Evolutionary conservation across 53 echinoderm and acorn worm genomes (phyloP).

Genomic region (Henricia sp.): DNA sequence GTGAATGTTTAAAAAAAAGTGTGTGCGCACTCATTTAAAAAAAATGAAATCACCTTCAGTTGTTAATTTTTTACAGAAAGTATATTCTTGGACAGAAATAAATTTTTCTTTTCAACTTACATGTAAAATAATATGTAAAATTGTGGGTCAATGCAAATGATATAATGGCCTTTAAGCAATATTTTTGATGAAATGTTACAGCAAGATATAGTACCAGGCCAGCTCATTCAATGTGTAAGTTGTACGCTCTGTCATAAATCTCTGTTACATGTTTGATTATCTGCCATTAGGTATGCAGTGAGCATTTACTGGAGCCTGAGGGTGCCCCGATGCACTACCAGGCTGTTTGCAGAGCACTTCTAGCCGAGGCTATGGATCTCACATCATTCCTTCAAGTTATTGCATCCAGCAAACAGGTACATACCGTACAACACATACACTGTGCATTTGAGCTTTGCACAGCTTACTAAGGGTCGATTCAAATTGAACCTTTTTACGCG

Average conservation of each 20-base stretch:
- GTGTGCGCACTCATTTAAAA: too few relatives aligned
- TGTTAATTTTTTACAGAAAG: too few relatives aligned
- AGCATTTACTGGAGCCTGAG: slow-evolving; percentile 75
- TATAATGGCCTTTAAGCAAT: too few relatives aligned
- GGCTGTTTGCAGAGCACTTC: slow-evolving; percentile 90
- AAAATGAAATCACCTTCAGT: too few relatives aligned
- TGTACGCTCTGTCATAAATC: neutral
- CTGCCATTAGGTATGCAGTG: slow-evolving; percentile 71
- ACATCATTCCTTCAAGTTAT: slow-evolving; percentile 87
- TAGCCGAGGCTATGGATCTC: slow-evolving; percentile 87
- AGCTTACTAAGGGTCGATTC: neutral
- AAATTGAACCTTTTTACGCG: too few relatives aligned
- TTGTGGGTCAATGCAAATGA: too few relatives aligned
- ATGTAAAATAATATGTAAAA: too few relatives aligned
- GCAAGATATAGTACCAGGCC: too few relatives aligned
- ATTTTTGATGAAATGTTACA: too few relatives aligned
- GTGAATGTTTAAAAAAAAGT: too few relatives aligned
- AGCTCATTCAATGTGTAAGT: neutral
- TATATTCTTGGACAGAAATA: too few relatives aligned
- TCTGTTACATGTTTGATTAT: neutral
- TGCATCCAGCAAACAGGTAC: slow-evolving; percentile 86
- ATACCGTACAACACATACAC: neutral
- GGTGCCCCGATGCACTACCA: slow-evolving; percentile 89
- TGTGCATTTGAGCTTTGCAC: neutral
- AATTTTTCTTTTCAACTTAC: too few relatives aligned